Evolutionary conservation across 2,797 vertebrate genomes (phyloP), one percentile per base, ranked within the genome.

Genomic region (Bovichtus variegatus): DNA sequence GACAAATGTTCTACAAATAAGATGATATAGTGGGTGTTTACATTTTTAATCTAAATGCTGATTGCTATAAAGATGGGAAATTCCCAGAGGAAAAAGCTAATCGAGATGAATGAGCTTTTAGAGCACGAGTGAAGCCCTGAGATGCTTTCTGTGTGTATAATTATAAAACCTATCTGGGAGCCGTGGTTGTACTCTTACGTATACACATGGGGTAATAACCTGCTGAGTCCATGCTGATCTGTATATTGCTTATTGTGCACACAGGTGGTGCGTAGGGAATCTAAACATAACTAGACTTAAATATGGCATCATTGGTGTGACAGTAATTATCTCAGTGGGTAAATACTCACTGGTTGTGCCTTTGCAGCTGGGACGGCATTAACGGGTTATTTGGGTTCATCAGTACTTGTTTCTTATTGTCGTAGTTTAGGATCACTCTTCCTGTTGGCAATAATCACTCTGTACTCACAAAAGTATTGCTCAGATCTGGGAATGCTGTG

Each of bases 31-130:
- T 13, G 5, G 58, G 64, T 79, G 81, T 89, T 90, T 86, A 85
- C 66, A 66, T 85, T 88, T 89, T 80, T 83, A 89, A 91, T 93
- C 74, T 91, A 91, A 90, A 92, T 92, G 88, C 87, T 89, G 82
- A 91, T 90, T 74, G 59, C 74, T 64, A n/a, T 54, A 59, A 80
- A 74, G 67, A 78, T 60, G 63, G 46, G 72, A n/a, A 66, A 55
- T 25, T 81, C 84, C 84, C 80, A 15, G 11, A 66, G 70, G 74
- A 72, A 59, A 10, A 64, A 49, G 25, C 55, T 82, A 87, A 90
- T 81, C 15, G 9, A 83, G 84, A 91, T 83, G 65, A 80, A 93
- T 91, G 80, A 82, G 82, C 74, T 82, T 63, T 60, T 57, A 23
- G 62, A 64, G 60, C 47, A 19, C 49, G 31, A 61, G 43, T 25